Evolutionary conservation across 2,888 invertebrate species (phyloP).

Genomic region (Mellilla xanthometata): DNA sequence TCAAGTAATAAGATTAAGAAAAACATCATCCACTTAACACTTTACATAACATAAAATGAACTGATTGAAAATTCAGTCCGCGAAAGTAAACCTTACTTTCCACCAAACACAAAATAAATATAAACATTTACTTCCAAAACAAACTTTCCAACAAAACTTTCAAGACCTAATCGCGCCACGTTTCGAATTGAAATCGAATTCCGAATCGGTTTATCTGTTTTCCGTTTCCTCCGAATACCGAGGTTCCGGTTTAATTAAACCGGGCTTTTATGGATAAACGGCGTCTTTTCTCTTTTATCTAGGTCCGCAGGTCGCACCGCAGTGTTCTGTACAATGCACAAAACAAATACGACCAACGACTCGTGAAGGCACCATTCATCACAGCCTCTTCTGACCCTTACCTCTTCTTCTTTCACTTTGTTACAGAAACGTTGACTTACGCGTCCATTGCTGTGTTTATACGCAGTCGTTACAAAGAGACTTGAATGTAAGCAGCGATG

Average conservation of each 20-base stretch:
- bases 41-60: no score
- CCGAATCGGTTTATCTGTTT: slow-evolving; percentile 6
- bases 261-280: slow-evolving; percentile 9
- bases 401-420: slow-evolving; percentile 3
- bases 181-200: slow-evolving; percentile 10
- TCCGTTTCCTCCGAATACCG: slow-evolving; percentile 2
- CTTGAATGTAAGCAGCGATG: not conserved
- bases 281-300: slow-evolving; percentile 17
- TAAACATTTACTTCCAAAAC: not conserved
- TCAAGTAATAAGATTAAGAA: no score
- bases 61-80: no score
- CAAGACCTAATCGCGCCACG: slow-evolving; percentile 4
- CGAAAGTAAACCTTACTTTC: no score
- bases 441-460: slow-evolving; percentile 7
- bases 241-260: slow-evolving; percentile 20
- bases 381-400: slow-evolving; percentile 24
- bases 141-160: not conserved
- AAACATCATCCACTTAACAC: no score
- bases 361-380: slow-evolving; percentile 40
- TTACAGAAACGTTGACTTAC: not conserved
- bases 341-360: slow-evolving; percentile 33
- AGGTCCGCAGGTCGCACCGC: slow-evolving; percentile 26
- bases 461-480: not conserved
- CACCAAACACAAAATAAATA: no score
- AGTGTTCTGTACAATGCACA: slow-evolving; percentile 24